A percentile compares a stretch with the other conserved stretches of the same genome.
Conservation (phyloP, 1,140 invertebrate genomes). For the Rhagoletis zephyria region DNA sequence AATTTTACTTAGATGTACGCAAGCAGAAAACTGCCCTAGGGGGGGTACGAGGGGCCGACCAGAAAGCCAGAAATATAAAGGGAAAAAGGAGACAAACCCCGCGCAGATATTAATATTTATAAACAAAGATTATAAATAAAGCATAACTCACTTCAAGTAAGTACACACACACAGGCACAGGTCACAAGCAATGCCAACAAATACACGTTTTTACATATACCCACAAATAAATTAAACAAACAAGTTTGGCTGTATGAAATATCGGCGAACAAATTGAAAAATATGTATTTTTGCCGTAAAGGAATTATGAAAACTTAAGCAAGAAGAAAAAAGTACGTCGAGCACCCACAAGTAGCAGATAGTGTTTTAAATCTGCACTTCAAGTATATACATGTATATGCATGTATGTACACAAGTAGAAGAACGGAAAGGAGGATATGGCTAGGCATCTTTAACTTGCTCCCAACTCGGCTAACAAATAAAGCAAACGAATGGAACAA, state of each 20-base stretch:
- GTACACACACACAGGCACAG: neutral
- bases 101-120: constrained; percentile 38
- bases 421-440: neutral
- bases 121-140: constrained; percentile 47
- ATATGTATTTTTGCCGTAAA: neutral
- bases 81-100: neutral
- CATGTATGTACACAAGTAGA: no score
- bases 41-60: no score
- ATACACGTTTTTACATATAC: neutral
- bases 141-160: constrained; percentile 41
- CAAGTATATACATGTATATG: neutral
- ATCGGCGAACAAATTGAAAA: constrained; percentile 3
- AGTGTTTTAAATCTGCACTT: neutral
- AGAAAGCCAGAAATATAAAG: neutral
- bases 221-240: neutral
- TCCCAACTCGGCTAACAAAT: neutral
- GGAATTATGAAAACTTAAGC: neutral
- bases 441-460: neutral
- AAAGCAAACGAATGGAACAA: neutral
- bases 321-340: neutral
- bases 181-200: neutral
- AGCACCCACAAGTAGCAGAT: constrained; percentile 30
- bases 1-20: neutral
- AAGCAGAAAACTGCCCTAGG: no score
- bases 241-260: neutral